Percentiles rank a stretch among this genome's conserved stretches.
phyloP scores from a whole-genome alignment of 2,888 invertebrate species.

The Cheiracanthium punctorium region DNA sequence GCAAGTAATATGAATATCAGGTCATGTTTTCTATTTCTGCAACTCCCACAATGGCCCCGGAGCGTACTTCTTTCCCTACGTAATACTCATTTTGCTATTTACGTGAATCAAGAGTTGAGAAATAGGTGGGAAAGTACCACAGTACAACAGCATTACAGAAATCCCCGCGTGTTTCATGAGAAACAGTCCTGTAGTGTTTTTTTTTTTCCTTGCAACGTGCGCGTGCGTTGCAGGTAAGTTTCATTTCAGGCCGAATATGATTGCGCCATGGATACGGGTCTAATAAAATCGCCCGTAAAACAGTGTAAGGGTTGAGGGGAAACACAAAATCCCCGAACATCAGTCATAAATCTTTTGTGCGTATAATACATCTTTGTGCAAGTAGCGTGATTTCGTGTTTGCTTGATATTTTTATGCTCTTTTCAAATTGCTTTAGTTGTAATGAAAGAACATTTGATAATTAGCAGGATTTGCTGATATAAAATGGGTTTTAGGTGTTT shows the following conservation, averaged over 20 bases:
- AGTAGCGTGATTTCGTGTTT: neutral
- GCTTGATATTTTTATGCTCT: neutral
- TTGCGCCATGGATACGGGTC: too few species aligned
- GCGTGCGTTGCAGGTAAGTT: too few species aligned
- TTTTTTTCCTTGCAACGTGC: too few species aligned
- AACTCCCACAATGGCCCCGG: neutral
- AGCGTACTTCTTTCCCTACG: neutral
- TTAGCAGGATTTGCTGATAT: neutral
- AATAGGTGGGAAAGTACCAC: neutral
- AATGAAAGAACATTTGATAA: neutral
- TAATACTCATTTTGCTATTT: neutral
- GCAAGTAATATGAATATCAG: constrained; percentile 55
- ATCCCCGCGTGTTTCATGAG: too few species aligned
- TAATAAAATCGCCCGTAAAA: neutral
- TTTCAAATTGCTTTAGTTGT: neutral
- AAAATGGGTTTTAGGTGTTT: neutral
- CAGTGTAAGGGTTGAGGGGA: neutral
- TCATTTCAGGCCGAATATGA: neutral
- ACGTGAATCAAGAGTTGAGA: neutral
- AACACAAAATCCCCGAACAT: neutral
- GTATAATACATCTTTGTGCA: neutral
- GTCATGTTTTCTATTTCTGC: constrained; percentile 26
- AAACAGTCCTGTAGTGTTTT: too few species aligned
- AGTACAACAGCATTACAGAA: neutral
- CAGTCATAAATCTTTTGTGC: neutral